Evolutionary conservation across 2,797 vertebrate species (phyloP).

Genomic region (Myotis findleyi): DNA sequence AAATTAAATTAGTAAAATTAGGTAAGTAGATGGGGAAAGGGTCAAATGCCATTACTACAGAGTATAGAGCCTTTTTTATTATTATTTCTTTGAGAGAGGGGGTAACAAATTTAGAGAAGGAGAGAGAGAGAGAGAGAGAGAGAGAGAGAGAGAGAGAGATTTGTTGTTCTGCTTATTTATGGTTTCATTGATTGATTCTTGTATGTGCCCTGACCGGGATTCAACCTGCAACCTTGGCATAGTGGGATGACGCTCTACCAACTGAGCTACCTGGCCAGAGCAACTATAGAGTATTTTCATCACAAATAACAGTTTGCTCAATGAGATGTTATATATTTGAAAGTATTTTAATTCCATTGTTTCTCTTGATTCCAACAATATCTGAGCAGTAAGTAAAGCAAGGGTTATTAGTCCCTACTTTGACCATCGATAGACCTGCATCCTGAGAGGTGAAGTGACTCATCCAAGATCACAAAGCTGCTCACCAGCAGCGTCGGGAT

Average conservation of each 20-base stretch:
- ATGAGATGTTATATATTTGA: not conserved
- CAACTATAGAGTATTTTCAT: conserved; percentile 1
- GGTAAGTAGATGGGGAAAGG: not conserved
- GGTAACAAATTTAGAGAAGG: too few relatives aligned
- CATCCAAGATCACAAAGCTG: not conserved
- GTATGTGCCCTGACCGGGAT: not conserved
- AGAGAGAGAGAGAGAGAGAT: not conserved
- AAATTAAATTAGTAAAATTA: conserved; percentile 40
- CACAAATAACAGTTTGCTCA: not conserved
- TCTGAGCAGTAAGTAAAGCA: not conserved
- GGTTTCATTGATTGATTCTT: not conserved
- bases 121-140: too few relatives aligned
- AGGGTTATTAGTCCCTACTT: not conserved
- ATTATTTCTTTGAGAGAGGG: not conserved
- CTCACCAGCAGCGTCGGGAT: not conserved
- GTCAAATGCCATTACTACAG: not conserved
- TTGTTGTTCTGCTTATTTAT: not conserved
- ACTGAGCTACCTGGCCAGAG: not conserved
- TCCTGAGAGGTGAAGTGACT: not conserved
- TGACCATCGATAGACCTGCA: not conserved
- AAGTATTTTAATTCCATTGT: not conserved
- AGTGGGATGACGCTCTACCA: not conserved
- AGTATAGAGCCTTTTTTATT: not conserved
- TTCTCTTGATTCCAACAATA: not conserved
- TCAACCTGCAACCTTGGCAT: not conserved